Conservation (phyloP, 2,888 invertebrate species). For the Eristalis intricaria region DNA sequence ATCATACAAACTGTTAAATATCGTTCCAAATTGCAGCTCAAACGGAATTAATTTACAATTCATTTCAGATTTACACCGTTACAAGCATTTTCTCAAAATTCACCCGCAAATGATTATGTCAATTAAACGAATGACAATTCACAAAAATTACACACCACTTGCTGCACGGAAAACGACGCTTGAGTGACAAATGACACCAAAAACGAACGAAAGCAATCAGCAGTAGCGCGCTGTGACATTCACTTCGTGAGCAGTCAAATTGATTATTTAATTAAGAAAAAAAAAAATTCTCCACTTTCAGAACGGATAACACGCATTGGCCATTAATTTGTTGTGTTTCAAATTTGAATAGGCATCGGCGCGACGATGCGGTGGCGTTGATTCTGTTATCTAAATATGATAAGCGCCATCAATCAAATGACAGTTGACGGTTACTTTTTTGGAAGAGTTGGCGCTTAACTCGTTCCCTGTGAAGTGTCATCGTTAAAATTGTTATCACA, state of each 20-base stretch:
- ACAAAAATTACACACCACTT: not conserved
- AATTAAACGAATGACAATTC: not conserved
- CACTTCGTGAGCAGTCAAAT: not conserved
- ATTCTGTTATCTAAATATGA: not conserved
- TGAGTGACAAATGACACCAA: not conserved
- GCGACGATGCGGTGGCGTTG: not conserved
- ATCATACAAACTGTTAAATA: not conserved
- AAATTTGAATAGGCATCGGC: not conserved
- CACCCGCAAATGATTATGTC: not conserved
- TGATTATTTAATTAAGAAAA: constrained; percentile 26
- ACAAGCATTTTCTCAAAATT: not conserved
- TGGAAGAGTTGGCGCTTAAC: constrained; percentile 6
- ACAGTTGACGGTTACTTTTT: not conserved
- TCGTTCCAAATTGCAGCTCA: not conserved
- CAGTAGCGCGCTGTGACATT: not conserved
- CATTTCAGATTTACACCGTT: not conserved
- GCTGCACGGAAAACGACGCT: not conserved
- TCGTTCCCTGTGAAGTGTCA: not conserved
- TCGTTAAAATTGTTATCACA: constrained; percentile 1
- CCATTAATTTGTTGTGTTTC: not conserved
- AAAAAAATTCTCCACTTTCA: not conserved
- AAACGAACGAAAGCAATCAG: not conserved
- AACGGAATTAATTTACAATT: not conserved
- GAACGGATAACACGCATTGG: not conserved
- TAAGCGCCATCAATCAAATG: constrained; percentile 17